Base-by-base conservation (phyloP, 2,888 invertebrate genomes). In the Gymnoscelis rufifasciata region DNA sequence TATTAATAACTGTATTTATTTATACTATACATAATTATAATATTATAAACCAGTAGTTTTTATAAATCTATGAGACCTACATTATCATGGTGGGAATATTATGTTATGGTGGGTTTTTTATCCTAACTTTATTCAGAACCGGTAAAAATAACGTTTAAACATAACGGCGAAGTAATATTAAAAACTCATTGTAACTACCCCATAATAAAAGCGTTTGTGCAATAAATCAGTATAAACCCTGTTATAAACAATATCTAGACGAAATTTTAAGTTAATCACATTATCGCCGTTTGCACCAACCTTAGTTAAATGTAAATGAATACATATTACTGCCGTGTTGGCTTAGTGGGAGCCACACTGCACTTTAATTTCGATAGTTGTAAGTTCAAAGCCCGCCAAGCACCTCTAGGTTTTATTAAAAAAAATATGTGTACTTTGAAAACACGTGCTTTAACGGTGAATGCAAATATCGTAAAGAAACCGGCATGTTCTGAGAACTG, bases 221-320 rank as follows among this genome's bases (percentile, higher is more conserved):
- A 46, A 38, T 45, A 38, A 60, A 19, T 19, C 19, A 19, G 19
- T 3, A 19, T 19, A 19, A 73, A 71, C 75, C 77, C 74, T 76
- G 76, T 73, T 67, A 58, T 52, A 47, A 58, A 47, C 41, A 54
- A 57, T 57, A 55, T 45, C 33, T 51, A 39, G 42, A 41, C 38
- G 35, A 59, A 51, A 52, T 57, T 58, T 65, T 51, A 60, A 62
- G 66, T 19, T 19, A 19, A 19, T 19, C 19, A 19, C 19, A 19
- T 28, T 0, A 11, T 11, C 3, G 51, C 24, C 39, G n/a, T 14
- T 27, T 27, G 14, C 27, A 38, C 14, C 38, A 38, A 38, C 7
- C 10, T 26, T 26, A 6, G 8, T 7, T 6, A 8, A 6, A 2
- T 26, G 8, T 26, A 7, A 6, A n/a, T n/a, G n/a, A n/a, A n/a